Percentiles rank a stretch among this genome's conserved stretches.
Conservation (phyloP, 1,140 invertebrate species). For the Calephelis virginiensis region DNA sequence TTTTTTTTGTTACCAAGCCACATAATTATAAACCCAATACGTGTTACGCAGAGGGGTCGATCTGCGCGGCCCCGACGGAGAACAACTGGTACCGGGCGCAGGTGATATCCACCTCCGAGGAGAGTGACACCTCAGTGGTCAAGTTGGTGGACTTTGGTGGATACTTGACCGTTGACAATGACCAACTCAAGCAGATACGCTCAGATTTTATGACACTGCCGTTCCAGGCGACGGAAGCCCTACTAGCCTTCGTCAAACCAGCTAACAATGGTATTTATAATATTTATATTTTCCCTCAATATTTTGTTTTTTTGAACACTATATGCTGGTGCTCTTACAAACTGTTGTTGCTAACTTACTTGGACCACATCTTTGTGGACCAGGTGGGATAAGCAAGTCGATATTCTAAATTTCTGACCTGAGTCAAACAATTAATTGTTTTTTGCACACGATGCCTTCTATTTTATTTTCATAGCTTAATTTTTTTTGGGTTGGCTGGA, state of each 20-base stretch:
- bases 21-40: not conserved
- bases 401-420: too few relatives aligned
- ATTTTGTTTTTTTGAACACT: too few relatives aligned
- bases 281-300: constrained; percentile 22
- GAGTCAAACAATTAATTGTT: too few relatives aligned
- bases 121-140: constrained; percentile 86
- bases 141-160: constrained; percentile 97
- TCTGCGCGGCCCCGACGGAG: constrained; percentile 91
- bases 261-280: constrained; percentile 80
- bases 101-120: constrained; percentile 85
- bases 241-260: constrained; percentile 92
- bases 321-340: not conserved
- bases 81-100: constrained; percentile 94
- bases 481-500: too few relatives aligned
- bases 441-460: too few relatives aligned
- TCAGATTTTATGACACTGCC: constrained; percentile 95
- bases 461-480: too few relatives aligned
- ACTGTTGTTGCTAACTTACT: too few relatives aligned
- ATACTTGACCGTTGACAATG: constrained; percentile 87
- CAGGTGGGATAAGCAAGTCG: too few relatives aligned
- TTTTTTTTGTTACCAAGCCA: too few relatives aligned
- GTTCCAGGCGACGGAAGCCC: constrained; percentile 97
- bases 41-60: constrained; percentile 83
- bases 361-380: too few relatives aligned
- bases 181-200: constrained; percentile 90